Percentiles rank a stretch among this genome's conserved stretches.
Evolutionary conservation across 2,113 vertebrate species (phyloP).

Genomic region (Cygnus buccinator): DNA sequence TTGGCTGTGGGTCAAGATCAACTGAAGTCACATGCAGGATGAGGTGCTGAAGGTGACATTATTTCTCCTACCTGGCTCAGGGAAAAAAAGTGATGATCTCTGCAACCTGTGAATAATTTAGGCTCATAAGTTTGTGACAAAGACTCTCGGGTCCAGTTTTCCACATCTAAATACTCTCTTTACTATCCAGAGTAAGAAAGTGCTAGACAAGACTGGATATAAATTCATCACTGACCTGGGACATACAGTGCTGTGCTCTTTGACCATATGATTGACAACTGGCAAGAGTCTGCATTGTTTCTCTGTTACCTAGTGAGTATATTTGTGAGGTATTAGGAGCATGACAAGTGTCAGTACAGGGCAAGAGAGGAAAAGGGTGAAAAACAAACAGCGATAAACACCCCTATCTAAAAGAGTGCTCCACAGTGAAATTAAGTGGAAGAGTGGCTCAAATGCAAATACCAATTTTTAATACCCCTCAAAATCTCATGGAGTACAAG

Average conservation of each 20-base stretch:
- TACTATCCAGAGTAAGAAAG: not conserved
- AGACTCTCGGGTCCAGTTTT: not conserved
- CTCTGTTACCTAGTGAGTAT: constrained; percentile 65
- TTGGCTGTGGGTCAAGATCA: constrained; percentile 56
- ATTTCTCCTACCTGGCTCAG: constrained; percentile 31
- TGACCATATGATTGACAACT: constrained; percentile 49
- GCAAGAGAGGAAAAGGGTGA: not conserved
- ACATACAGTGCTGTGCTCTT: not conserved
- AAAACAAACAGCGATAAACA: constrained; percentile 5
- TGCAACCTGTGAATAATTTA: not conserved
- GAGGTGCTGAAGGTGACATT: constrained; percentile 66
- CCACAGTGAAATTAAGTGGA: not conserved
- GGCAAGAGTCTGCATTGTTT: constrained; percentile 63
- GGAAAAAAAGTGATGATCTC: not conserved
- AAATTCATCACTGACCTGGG: not conserved
- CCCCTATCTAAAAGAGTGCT: not conserved
- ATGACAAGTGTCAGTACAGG: not conserved
- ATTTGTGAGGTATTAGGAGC: constrained; percentile 55
- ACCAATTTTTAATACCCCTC: not conserved
- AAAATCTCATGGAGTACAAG: not conserved
- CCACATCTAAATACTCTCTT: not conserved
- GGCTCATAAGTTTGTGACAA: not conserved
- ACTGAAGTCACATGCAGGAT: constrained; percentile 1
- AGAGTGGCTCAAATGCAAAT: not conserved
- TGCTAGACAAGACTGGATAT: not conserved